A percentile compares a stretch with the other conserved stretches of the same genome.
Evolutionary conservation across 2,797 vertebrate species (phyloP).

Genomic region (Chromobotia macracanthus): DNA sequence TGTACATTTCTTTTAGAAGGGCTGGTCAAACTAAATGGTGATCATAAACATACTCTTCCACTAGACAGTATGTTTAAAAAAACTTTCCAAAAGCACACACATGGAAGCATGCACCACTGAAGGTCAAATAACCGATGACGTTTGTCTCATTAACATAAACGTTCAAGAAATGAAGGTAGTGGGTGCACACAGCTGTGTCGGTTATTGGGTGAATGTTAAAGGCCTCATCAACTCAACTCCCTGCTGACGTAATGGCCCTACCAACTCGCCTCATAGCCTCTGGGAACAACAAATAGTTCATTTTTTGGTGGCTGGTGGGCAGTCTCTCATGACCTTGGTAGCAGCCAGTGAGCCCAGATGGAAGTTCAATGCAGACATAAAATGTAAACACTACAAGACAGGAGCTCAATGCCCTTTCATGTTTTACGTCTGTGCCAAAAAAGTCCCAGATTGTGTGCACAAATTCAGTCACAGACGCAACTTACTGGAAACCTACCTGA

Average conservation of each 20-base stretch:
- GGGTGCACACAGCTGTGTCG: constrained; percentile 5
- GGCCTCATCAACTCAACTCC: not conserved
- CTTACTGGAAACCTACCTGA: not conserved
- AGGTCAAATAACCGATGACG: not conserved
- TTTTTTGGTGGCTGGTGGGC: not conserved
- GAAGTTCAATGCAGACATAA: not conserved
- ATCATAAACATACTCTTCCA: not conserved
- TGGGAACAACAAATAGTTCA: not conserved
- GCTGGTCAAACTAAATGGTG: not conserved
- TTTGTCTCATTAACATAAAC: not conserved
- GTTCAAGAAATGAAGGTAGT: constrained; percentile 6
- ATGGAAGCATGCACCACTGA: not conserved
- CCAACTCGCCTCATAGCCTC: not conserved
- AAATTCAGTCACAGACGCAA: not conserved
- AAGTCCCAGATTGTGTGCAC: not conserved
- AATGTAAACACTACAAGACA: not conserved
- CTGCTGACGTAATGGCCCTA: not conserved
- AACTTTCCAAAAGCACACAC: no score
- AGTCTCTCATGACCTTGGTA: not conserved
- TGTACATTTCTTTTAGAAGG: not conserved
- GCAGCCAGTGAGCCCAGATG: not conserved
- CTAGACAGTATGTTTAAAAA: not conserved
- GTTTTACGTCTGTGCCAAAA: not conserved
- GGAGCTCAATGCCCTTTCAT: not conserved
- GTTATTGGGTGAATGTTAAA: constrained; percentile 4